A percentile compares a stretch with the other conserved stretches of the same genome.
These are phyloP conservation scores for Caenorhabditis macrosperma DNA, from an alignment of 2,888 invertebrate species.

Conservation along the genomic window DNA sequence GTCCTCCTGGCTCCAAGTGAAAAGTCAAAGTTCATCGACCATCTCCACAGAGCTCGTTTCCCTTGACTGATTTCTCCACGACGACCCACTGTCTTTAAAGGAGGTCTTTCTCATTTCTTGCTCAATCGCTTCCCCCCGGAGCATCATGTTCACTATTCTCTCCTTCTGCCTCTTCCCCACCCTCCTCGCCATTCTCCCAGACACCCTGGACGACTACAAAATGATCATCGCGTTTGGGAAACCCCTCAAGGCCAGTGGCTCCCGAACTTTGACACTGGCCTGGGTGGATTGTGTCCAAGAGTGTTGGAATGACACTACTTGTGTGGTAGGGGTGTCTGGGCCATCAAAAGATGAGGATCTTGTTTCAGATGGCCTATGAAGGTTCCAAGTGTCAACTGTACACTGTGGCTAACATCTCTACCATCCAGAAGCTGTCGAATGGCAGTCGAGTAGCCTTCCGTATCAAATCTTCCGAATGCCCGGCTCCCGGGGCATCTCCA, in stretches of 20 bases:
- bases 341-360: not conserved
- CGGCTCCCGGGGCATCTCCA: not conserved
- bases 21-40: too few relatives aligned
- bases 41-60: too few relatives aligned
- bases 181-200: not conserved
- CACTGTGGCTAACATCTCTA: too few relatives aligned
- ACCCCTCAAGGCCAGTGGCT: not conserved
- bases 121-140: too few relatives aligned
- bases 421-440: too few relatives aligned
- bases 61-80: too few relatives aligned
- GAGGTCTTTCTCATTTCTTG: too few relatives aligned
- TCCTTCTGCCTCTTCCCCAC: too few relatives aligned
- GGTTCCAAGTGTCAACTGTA: too few relatives aligned
- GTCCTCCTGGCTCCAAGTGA: too few relatives aligned
- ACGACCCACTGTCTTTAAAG: too few relatives aligned
- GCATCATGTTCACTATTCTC: too few relatives aligned
- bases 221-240: conserved; percentile 9
- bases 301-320: not conserved
- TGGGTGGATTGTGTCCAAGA: not conserved
- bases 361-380: conserved; percentile 6
- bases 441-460: not conserved
- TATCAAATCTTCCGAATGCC: not conserved
- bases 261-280: not conserved
- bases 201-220: conserved; percentile 5
- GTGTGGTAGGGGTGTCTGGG: conserved; percentile 1